Percentiles rank a stretch among this genome's conserved stretches.
Conservation (phyloP, 1,140 invertebrate species). For the Trichonephila inaurata region DNA sequence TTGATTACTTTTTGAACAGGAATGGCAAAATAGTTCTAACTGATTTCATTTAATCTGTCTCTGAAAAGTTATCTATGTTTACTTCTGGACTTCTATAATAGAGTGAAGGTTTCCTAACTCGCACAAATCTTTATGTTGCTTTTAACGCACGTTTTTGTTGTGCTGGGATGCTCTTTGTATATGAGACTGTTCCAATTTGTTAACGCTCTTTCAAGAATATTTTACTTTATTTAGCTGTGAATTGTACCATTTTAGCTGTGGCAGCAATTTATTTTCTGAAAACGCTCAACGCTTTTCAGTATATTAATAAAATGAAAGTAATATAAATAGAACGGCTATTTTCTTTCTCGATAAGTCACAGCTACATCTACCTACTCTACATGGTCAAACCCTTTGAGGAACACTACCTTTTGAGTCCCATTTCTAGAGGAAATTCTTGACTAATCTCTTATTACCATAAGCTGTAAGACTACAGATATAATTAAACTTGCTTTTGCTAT, state of each 20-base stretch:
- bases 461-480: background rate
- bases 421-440: slow-evolving; percentile 53
- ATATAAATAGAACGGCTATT: background rate
- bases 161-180: slow-evolving; percentile 19
- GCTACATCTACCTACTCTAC: background rate
- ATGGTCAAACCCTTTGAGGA: slow-evolving; percentile 72
- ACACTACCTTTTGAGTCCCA: slow-evolving; percentile 65
- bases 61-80: too few species aligned
- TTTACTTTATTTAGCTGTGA: slow-evolving; percentile 55
- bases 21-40: too few species aligned
- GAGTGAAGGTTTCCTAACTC: background rate
- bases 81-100: background rate
- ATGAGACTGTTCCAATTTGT: slow-evolving; percentile 7
- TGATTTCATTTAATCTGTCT: too few species aligned
- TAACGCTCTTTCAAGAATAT: slow-evolving; percentile 14
- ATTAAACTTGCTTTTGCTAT: slow-evolving; percentile 45
- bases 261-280: slow-evolving; percentile 34
- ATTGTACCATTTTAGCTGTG: slow-evolving; percentile 45
- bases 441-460: slow-evolving; percentile 50
- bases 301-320: slow-evolving; percentile 70
- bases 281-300: slow-evolving; percentile 57
- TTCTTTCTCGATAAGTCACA: background rate
- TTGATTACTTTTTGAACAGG: too few species aligned
- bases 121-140: slow-evolving; percentile 32
- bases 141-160: background rate